A percentile compares a stretch with the other conserved stretches of the same genome.
phyloP scores from a whole-genome alignment of 2,888 invertebrate species.

The Mantis religiosa region DNA sequence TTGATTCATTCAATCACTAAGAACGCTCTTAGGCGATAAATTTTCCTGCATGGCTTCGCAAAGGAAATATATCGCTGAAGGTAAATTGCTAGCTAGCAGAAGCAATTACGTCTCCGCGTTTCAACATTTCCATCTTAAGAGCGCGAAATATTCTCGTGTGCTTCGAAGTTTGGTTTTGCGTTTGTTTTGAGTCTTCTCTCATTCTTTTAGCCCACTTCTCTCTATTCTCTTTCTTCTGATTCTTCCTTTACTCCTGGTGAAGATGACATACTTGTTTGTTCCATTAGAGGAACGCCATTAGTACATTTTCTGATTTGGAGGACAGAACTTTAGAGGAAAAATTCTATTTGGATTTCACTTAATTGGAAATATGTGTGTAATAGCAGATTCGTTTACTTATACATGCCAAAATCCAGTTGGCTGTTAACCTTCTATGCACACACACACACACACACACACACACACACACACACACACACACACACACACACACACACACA shows the following conservation, averaged over 20 bases:
- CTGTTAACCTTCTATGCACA: too few species aligned
- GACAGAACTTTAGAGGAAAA: too few species aligned
- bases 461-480: too few species aligned
- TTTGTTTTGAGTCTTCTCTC: background rate
- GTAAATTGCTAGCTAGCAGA: background rate
- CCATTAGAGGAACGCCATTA: too few species aligned
- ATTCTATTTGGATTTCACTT: too few species aligned
- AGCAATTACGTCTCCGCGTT: background rate
- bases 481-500: too few species aligned
- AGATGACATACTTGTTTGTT: background rate
- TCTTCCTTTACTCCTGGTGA: background rate
- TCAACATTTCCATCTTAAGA: background rate
- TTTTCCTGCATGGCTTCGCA: background rate
- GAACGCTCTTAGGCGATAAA: background rate
- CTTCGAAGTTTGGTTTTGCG: background rate
- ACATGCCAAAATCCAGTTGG: too few species aligned
- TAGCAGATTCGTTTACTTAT: too few species aligned
- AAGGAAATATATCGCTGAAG: background rate
- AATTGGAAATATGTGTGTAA: too few species aligned
- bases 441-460: too few species aligned
- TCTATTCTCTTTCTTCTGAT: background rate
- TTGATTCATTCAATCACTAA: background rate
- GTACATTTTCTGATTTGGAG: too few species aligned
- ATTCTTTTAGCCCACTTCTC: too few species aligned
- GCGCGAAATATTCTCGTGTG: background rate